These are phyloP conservation scores for Platycheirus rosarum DNA, from an alignment of 2,888 invertebrate genomes.

Conservation along the genomic window DNA sequence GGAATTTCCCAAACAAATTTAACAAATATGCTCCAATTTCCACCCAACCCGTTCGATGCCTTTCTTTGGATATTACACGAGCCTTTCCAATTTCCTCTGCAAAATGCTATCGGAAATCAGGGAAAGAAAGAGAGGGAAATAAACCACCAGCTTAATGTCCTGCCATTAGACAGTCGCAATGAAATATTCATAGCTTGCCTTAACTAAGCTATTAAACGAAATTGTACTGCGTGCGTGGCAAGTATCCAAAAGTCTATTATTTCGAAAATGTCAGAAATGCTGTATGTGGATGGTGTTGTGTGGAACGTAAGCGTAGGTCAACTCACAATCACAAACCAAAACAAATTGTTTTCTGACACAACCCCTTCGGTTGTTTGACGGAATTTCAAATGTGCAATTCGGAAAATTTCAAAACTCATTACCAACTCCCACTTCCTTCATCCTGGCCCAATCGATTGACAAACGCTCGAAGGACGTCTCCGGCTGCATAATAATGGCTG, in stretches of 20 bases:
- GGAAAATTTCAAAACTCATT: constrained; percentile 11
- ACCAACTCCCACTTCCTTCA: no score
- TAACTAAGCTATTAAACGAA: constrained; percentile 66
- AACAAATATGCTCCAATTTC: constrained; percentile 50
- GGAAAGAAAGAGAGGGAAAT: constrained; percentile 13
- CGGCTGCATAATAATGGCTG: constrained; percentile 18
- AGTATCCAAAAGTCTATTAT: constrained; percentile 61
- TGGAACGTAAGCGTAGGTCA: no score
- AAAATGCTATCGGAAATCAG: background rate
- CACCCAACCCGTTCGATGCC: background rate
- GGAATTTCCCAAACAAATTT: constrained; percentile 55
- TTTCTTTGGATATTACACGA: background rate
- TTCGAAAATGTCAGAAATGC: constrained; percentile 11
- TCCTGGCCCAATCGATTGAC: constrained; percentile 41
- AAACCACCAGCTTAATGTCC: constrained; percentile 60
- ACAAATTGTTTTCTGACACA: constrained; percentile 9
- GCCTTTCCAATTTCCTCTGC: background rate
- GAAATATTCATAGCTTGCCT: constrained; percentile 68
- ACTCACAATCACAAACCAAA: no score
- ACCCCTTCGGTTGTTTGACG: constrained; percentile 22
- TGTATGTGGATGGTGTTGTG: constrained; percentile 35
- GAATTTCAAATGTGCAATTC: constrained; percentile 62
- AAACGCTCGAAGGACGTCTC: constrained; percentile 24
- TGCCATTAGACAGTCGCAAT: constrained; percentile 65
- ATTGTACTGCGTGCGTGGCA: constrained; percentile 65